Conservation (phyloP, 2,797 vertebrate species). For the Sebastes glaucus region DNA sequence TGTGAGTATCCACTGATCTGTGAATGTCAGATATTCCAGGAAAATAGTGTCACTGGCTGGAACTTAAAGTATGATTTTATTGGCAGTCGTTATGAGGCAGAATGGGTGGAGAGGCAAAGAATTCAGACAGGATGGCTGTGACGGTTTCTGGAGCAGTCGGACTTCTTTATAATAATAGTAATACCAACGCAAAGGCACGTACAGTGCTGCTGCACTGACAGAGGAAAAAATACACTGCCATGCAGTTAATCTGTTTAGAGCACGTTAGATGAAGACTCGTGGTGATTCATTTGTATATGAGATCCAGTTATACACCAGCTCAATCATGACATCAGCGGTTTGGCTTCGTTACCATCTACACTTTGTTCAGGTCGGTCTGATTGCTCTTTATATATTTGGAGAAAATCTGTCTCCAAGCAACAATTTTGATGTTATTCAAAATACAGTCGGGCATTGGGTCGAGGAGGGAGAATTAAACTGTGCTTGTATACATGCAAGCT, state of each 20-base stretch:
- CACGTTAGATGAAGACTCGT: constrained; percentile 12
- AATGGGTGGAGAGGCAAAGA: background rate
- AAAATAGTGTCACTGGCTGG: background rate
- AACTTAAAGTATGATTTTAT: constrained; percentile 26
- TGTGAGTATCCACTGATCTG: background rate
- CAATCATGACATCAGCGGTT: constrained; percentile 65
- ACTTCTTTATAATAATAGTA: background rate
- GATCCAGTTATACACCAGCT: constrained; percentile 48
- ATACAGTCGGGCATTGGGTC: constrained; percentile 12
- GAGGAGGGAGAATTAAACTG: background rate
- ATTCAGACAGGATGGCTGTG: constrained; percentile 4
- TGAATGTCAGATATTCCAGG: background rate
- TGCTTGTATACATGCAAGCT: constrained; percentile 19
- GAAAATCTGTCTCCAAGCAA: constrained; percentile 67
- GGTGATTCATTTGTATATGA: constrained; percentile 55
- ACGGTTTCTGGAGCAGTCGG: background rate
- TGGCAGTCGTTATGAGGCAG: background rate
- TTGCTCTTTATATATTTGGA: constrained; percentile 49
- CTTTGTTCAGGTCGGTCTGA: constrained; percentile 51
- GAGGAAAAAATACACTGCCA: background rate
- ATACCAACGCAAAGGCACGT: background rate
- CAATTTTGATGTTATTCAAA: constrained; percentile 72
- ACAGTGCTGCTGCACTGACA: background rate
- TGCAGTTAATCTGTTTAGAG: constrained; percentile 14
- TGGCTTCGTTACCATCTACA: constrained; percentile 58